Percentiles rank a stretch among this genome's conserved stretches.
Conservation (phyloP, 2,113 vertebrate species). For the Sturnus vulgaris region DNA sequence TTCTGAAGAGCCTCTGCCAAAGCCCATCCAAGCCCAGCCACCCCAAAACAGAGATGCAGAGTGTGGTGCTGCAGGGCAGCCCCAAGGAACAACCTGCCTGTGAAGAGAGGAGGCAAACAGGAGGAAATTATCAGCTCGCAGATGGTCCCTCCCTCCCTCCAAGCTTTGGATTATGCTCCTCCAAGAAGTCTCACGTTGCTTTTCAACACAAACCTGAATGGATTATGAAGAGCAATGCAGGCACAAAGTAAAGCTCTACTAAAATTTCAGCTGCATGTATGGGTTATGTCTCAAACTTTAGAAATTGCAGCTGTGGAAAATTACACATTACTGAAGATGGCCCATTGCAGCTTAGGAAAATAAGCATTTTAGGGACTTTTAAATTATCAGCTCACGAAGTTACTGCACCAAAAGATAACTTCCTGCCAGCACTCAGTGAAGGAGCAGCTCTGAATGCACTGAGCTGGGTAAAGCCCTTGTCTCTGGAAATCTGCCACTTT, state of each 20-base stretch:
- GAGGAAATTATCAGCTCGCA: not conserved
- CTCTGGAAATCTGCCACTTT: not conserved
- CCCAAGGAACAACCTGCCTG: not conserved
- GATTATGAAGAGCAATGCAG: not conserved
- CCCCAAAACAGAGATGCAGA: not conserved
- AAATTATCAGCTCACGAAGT: not conserved
- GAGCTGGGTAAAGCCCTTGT: not conserved
- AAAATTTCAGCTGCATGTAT: not conserved
- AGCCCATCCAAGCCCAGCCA: not conserved
- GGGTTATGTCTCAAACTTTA: not conserved
- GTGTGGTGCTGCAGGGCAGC: not conserved
- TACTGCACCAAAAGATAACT: not conserved
- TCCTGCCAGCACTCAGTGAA: not conserved
- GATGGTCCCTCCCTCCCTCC: not conserved
- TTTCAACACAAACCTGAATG: not conserved
- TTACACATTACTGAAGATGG: too few species aligned
- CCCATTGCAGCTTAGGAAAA: not conserved
- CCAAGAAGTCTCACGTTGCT: not conserved
- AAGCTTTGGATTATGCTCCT: not conserved
- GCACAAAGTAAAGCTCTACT: not conserved
- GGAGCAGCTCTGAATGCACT: not conserved
- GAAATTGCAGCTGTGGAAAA: not conserved
- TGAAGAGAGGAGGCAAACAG: not conserved
- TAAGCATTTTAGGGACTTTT: not conserved
- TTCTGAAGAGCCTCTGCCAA: not conserved